Base-by-base conservation (phyloP, 2,113 vertebrate genomes). In the Loxodonta africana region DNA sequence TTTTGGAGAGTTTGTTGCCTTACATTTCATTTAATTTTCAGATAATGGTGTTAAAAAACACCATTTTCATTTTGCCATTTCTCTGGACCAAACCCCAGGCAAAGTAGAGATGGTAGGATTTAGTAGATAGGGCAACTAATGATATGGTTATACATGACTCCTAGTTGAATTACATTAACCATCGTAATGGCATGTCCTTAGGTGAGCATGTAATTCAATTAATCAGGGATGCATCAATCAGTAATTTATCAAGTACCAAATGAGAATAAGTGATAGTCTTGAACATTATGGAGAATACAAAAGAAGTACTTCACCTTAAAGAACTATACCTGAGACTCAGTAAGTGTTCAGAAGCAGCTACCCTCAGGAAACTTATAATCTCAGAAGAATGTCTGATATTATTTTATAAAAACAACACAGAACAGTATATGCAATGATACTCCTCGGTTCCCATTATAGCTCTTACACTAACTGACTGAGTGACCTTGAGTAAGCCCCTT, bases 1-100 rank as follows among this genome's bases (percentile, higher is more conserved):
- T 88, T 57, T 28, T 20, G 53, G 65, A 67, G 77, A 37, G 4
- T 60, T n/a, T 60, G 60, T 57, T 30, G 57, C 44, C 37, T 93
- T 44, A 83, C 1, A 60, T 8, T 74, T 85, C 48, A 78, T 82
- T 96, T 88, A 82, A 60, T 94, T 92, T 83, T 23, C 33, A 93
- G 41, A 82, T 23, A 80, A 33, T 20, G 7, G n/a, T 37, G n/a
- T 14, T 20, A 51, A 76, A 86, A 69, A 80, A 41, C 0, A 63
- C 17, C 48, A 41, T 62, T 46, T 88, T 69, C n/a, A 14, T 62
- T 60, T 25, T 65, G 62, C 48, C 51, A 48, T 33, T 84, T 83
- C 48, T 92, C 46, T 96, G 57, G n/a, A 74, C 77, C 53, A 65
- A 95, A 67, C 7, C 20, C 46, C 33, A 83, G 37, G 92, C 37